Evolutionary conservation across 2,888 invertebrate species (phyloP).

Genomic region (Ichneumoninae sp.): DNA sequence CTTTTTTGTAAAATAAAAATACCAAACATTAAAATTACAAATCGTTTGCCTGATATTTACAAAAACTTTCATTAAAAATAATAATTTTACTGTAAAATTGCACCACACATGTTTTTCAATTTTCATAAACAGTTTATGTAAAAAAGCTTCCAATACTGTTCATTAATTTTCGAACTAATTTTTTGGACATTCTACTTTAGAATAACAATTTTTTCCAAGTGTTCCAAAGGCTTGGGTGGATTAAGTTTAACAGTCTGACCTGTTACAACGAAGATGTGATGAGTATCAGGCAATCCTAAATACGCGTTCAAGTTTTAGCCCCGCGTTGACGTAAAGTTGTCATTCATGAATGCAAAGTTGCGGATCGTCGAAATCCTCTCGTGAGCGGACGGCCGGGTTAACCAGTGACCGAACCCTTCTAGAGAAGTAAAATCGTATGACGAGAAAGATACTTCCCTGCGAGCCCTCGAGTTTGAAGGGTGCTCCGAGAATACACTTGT

Average conservation of each 20-base stretch:
- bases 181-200: no score
- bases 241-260: not conserved
- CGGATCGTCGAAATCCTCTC: conserved; percentile 12
- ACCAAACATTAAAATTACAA: no score
- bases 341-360: conserved; percentile 47
- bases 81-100: no score
- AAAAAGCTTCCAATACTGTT: no score
- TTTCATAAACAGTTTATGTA: no score
- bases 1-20: no score
- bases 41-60: no score
- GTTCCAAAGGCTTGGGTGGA: not conserved
- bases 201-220: not conserved
- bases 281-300: not conserved
- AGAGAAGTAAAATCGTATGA: conserved; percentile 41
- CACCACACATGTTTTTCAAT: no score
- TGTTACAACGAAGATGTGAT: not conserved
- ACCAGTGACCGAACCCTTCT: conserved; percentile 5
- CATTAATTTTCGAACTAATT: no score
- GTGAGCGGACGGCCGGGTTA: not conserved
- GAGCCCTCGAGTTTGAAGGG: conserved; percentile 46
- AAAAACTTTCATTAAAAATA: no score
- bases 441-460: conserved; percentile 44
- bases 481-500: conserved; percentile 51
- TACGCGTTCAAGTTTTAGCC: not conserved
- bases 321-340: conserved; percentile 27